Percentiles rank a stretch among this genome's conserved stretches.
Conservation (phyloP, 2,113 vertebrate species). For the Axis porcinus region DNA sequence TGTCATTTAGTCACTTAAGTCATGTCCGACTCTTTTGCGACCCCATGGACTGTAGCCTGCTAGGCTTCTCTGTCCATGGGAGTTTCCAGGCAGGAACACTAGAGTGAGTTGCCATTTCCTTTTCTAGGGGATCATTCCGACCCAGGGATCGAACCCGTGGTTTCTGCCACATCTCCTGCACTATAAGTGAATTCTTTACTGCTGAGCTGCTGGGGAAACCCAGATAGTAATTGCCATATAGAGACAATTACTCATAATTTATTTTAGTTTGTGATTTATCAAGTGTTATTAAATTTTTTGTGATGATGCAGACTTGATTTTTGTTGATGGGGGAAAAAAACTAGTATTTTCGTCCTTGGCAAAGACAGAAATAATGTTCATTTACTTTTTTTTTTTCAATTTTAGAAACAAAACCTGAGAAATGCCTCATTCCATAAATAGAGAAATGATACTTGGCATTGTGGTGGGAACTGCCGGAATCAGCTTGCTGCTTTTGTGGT, state of each 20-base stretch:
- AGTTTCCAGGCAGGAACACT: neutral
- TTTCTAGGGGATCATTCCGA: neutral
- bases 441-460: slow-evolving; percentile 86
- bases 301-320: neutral
- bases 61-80: neutral
- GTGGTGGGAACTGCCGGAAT: slow-evolving; percentile 91
- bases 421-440: slow-evolving; percentile 89
- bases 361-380: neutral
- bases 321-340: neutral
- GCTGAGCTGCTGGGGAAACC: neutral
- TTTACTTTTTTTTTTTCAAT: slow-evolving; percentile 56
- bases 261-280: neutral
- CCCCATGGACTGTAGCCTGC: neutral
- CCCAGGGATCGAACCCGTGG: neutral
- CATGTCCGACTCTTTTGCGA: neutral
- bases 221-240: neutral
- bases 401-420: slow-evolving; percentile 76
- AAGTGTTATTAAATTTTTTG: neutral
- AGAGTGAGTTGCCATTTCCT: neutral
- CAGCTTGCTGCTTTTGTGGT: slow-evolving; percentile 86
- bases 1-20: neutral
- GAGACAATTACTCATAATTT: neutral
- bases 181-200: neutral
- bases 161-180: neutral
- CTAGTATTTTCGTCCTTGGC: neutral